Conservation (phyloP, 2,113 vertebrate genomes). For the Syngnathoides biaculeatus region DNA sequence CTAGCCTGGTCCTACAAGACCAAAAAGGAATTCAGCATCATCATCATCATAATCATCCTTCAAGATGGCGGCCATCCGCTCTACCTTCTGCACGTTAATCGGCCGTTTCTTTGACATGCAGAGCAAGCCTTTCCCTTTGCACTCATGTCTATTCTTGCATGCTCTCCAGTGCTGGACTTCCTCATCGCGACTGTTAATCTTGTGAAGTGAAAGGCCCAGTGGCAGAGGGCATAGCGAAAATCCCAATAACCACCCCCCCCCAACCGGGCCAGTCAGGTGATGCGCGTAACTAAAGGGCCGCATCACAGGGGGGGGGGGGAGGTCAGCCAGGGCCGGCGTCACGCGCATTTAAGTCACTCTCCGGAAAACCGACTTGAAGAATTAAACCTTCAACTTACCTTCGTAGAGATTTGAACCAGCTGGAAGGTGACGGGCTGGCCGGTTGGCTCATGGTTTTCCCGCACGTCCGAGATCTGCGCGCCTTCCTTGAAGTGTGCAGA, state of each 20-base stretch:
- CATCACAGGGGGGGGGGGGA: not conserved
- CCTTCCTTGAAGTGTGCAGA: not conserved
- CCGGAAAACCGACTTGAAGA: not conserved
- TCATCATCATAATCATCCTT: not conserved
- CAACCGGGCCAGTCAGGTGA: conserved; percentile 56
- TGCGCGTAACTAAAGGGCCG: conserved; percentile 19
- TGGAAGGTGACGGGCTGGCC: conserved; percentile 52
- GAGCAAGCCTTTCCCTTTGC: conserved; percentile 42
- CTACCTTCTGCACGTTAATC: conserved; percentile 61
- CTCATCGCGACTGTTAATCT: conserved; percentile 27
- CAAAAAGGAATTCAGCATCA: not conserved
- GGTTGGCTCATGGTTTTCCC: conserved; percentile 40
- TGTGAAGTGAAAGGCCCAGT: conserved; percentile 19
- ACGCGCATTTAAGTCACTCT: not conserved
- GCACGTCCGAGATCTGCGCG: not conserved
- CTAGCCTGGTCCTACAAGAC: conserved; percentile 62
- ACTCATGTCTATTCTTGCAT: conserved; percentile 42
- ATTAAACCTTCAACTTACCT: conserved; percentile 47
- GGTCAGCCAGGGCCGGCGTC: not conserved
- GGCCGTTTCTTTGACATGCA: conserved; percentile 59
- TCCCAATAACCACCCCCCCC: conserved; percentile 20
- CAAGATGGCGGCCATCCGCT: too few species aligned
- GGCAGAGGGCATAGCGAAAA: conserved; percentile 22
- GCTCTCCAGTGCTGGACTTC: conserved; percentile 19
- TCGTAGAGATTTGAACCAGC: conserved; percentile 62